phyloP scores from a whole-genome alignment of 2,888 invertebrate genomes.

The Drosophila longiperda region DNA sequence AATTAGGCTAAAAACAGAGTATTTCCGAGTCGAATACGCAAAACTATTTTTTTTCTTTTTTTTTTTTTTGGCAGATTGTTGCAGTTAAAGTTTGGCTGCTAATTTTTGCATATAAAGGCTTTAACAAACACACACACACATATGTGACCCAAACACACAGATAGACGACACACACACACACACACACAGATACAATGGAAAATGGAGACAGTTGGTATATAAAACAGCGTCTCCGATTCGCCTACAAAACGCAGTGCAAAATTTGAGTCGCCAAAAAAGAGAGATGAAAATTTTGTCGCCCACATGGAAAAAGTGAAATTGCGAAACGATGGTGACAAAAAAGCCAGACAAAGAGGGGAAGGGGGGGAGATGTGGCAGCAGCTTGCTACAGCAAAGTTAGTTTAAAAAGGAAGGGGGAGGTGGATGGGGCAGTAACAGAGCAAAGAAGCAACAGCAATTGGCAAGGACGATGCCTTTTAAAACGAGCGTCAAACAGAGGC shows the following conservation, averaged over 20 bases:
- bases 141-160: constrained; percentile 17
- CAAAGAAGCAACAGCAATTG: constrained; percentile 40
- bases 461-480: constrained; percentile 58
- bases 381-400: constrained; percentile 36
- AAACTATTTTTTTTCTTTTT: not conserved
- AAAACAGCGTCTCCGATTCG: constrained; percentile 41
- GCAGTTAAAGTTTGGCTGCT: constrained; percentile 34
- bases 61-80: constrained; percentile 37
- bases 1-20: not conserved
- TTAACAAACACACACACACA: constrained; percentile 34
- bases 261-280: constrained; percentile 63
- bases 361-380: constrained; percentile 23
- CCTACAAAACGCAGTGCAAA: constrained; percentile 62
- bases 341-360: constrained; percentile 47
- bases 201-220: constrained; percentile 37
- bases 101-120: constrained; percentile 51
- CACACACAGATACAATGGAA: constrained; percentile 1
- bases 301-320: constrained; percentile 76
- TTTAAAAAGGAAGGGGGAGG: not conserved
- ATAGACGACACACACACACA: constrained; percentile 9
- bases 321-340: constrained; percentile 68
- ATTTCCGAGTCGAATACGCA: not conserved
- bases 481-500: constrained; percentile 54
- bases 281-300: constrained; percentile 43
- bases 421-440: not conserved